Percentiles rank a stretch among this genome's conserved stretches.
Conservation (phyloP, 2,797 vertebrate genomes). For the Melanotaenia boesemani region DNA sequence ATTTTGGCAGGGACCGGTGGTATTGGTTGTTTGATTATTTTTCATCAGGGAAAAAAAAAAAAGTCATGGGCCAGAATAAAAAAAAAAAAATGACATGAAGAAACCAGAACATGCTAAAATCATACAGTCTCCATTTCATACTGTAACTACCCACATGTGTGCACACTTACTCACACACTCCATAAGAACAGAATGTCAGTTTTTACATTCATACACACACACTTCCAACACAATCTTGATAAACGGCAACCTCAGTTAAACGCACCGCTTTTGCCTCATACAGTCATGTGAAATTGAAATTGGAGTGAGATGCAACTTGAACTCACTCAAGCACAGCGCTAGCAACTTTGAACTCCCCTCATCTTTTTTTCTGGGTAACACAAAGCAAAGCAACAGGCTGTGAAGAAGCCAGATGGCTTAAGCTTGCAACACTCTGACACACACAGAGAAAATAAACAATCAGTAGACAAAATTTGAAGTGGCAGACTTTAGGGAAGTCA, state of each 20-base stretch:
- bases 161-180: background rate
- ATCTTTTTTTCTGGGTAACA: background rate
- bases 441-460: constrained; percentile 9
- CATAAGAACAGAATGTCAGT: constrained; percentile 16
- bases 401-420: background rate
- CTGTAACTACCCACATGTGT: constrained; percentile 26
- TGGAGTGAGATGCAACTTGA: too few relatives aligned
- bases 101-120: constrained; percentile 62
- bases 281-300: too few relatives aligned
- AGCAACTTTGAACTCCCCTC: background rate
- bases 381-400: background rate
- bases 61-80: constrained; percentile 24
- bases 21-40: constrained; percentile 7
- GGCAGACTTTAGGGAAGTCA: background rate
- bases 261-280: too few relatives aligned
- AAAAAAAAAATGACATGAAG: constrained; percentile 12
- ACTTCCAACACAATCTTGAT: background rate
- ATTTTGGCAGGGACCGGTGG: constrained; percentile 44
- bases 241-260: background rate
- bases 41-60: constrained; percentile 27
- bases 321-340: too few relatives aligned
- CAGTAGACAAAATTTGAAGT: constrained; percentile 17
- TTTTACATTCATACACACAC: background rate
- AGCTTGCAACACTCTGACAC: background rate
- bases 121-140: constrained; percentile 49